phyloP scores from a whole-genome alignment of 1,140 invertebrate species.

The Drosophila parvula region DNA sequence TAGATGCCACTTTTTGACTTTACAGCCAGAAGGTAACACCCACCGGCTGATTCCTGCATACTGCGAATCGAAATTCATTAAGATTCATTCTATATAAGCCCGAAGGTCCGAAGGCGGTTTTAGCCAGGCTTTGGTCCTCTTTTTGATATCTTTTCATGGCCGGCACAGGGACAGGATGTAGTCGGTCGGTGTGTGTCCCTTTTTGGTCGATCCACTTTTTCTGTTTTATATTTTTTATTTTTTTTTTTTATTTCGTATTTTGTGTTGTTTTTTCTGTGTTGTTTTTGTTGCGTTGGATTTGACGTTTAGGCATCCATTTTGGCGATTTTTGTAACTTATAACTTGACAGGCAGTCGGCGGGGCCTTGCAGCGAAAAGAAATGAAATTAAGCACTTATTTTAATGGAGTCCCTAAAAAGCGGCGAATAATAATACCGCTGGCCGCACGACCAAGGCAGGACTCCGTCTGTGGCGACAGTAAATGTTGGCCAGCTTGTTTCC shows the following conservation, averaged over 20 bases:
- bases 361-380: constrained; percentile 42
- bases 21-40: constrained; percentile 78
- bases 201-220: constrained; percentile 34
- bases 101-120: constrained; percentile 37
- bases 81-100: constrained; percentile 77
- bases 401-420: constrained; percentile 67
- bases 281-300: constrained; percentile 40
- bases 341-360: constrained; percentile 55
- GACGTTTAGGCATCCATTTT: constrained; percentile 67
- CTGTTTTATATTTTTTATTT: constrained; percentile 12
- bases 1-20: constrained; percentile 78
- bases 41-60: constrained; percentile 66
- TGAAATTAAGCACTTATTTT: constrained; percentile 76
- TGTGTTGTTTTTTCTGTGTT: too few species aligned
- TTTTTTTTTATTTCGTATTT: constrained; percentile 2
- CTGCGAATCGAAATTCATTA: constrained; percentile 78
- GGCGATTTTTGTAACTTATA: constrained; percentile 66
- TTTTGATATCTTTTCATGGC: constrained; percentile 46
- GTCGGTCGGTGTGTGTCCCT: constrained; percentile 8
- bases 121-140: constrained; percentile 2
- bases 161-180: constrained; percentile 47
- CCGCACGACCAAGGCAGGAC: constrained; percentile 4
- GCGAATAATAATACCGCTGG: constrained; percentile 16
- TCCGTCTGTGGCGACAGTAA: constrained; percentile 40
- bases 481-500: constrained; percentile 22